Evolutionary conservation across 2,797 vertebrate species (phyloP), one percentile per base, ranked within the genome.

Genomic region (Poecilia picta): DNA sequence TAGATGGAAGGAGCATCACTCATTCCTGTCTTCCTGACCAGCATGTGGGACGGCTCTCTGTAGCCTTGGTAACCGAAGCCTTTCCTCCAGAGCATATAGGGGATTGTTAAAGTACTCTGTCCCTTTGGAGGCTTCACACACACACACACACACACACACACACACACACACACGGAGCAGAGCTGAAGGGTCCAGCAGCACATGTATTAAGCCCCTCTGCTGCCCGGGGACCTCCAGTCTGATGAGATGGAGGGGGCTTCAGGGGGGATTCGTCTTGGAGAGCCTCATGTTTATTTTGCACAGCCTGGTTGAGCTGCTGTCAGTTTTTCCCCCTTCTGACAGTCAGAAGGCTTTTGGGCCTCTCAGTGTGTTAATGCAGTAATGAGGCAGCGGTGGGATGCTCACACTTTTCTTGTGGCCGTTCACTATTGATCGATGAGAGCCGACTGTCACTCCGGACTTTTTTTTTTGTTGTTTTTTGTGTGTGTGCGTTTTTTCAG

Each of bases 21-120:
- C 95, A 96, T 96, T 92, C 89, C 87, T 87, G 84, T 93, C 93
- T 95, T 94, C 95, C 94, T 92, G 91, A 93, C 92, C 25, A 93
- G 91, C 94, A 94, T 95, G 95, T 95, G 93, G 95, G 94, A 93
- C 96, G 91, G 92, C 94, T 96, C 91, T 92, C 43, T 83, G 97
- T 97, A 95, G 95, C 96, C 95, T 94, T 96, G 97, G 97, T 92
- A 96, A 97, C 96, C 11, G 90, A 93, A 94, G 93, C 91, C 93
- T 91, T 94, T 94, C 90, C 94, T 91, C 92, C 43, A 70, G 89
- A 94, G 95, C 93, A 90, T 92, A 94, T 96, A 93, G 91, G 92
- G 88, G 93, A 95, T 95, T 95, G 94, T 93, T 95, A 91, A 93
- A 94, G 89, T 88, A 91, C 93, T 87, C 77, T 84, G 90, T 93